Base-by-base conservation (phyloP, 2,888 invertebrate genomes). In the Lissocephala sabroskyi region DNA sequence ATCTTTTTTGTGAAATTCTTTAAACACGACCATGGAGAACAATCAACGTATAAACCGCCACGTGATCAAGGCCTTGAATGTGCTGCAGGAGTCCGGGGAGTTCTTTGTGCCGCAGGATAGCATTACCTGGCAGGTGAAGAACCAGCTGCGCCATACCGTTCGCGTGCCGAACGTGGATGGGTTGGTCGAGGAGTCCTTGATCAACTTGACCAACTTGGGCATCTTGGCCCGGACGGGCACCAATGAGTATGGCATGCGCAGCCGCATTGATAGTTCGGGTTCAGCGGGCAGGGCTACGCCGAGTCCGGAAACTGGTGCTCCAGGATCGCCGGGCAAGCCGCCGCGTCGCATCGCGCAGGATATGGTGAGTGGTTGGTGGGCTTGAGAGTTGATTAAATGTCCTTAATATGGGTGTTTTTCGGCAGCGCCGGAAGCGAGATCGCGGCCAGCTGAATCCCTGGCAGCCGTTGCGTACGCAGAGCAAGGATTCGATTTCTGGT, bases 41-140 rank as follows among this genome's bases (percentile, higher is more conserved):
- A n/a, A n/a, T n/a, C n/a, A n/a, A n/a, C n/a, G n/a, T n/a, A n/a
- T n/a, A 0, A 71, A 76, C 52, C 70, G 71, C 1, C 62, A 63
- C 41, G 76, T 79, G 1, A 44, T 65, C 1, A 73, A 71, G 35
- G 74, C 77, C 0, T 1, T 79, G 1, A 23, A 43, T 0, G 6
- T 17, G 3, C 29, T 79, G 41, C 59, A 59, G 9, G 7, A 18
- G 0, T 3, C 2, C 1, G 14, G 45, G 7, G 6, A n/a, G 0
- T 53, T 48, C 0, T 40, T 50, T 23, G 44, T 70, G 3, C 1
- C 49, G 1, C 33, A n/a, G 2, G 6, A 36, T 1, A 6, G 23
- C 10, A 61, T 77, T 9, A 11, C 18, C 0, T 0, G 49, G 2
- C 46, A 56, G 36, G 73, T 77, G 0, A 57, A 63, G 13, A 40